phyloP scores from a whole-genome alignment of 2,113 vertebrate species.

The Pterophyllum scalare region DNA sequence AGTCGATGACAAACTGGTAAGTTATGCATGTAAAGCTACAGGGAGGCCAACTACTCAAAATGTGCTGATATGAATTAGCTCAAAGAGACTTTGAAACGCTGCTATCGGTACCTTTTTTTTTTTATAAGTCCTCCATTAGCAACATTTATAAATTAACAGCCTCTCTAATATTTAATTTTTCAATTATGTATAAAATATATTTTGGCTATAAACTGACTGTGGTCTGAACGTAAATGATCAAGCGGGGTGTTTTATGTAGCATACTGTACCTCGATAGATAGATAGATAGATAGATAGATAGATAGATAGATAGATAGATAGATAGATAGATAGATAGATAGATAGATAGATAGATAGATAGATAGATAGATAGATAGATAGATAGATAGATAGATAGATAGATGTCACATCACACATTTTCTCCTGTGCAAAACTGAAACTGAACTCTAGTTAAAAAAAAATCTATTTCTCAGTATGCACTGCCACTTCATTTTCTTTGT shows the following conservation, averaged over 20 bases:
- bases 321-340: too few relatives aligned
- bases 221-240: not conserved
- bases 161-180: not conserved
- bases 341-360: too few relatives aligned
- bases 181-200: not conserved
- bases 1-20: conserved; percentile 18
- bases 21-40: conserved; percentile 42
- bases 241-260: not conserved
- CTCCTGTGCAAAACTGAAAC: too few relatives aligned
- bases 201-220: not conserved
- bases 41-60: conserved; percentile 22
- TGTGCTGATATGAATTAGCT: conserved; percentile 16
- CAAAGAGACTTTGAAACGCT: conserved; percentile 21
- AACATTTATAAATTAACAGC: not conserved
- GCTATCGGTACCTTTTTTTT: not conserved
- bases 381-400: too few relatives aligned
- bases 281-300: too few relatives aligned
- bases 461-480: too few relatives aligned
- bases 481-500: too few relatives aligned
- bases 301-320: too few relatives aligned
- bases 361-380: too few relatives aligned
- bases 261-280: not conserved
- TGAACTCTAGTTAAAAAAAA: too few relatives aligned
- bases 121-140: not conserved
- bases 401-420: too few relatives aligned